Base-by-base conservation (phyloP, 2,113 vertebrate species). In the Phylloscopus whistleri region DNA sequence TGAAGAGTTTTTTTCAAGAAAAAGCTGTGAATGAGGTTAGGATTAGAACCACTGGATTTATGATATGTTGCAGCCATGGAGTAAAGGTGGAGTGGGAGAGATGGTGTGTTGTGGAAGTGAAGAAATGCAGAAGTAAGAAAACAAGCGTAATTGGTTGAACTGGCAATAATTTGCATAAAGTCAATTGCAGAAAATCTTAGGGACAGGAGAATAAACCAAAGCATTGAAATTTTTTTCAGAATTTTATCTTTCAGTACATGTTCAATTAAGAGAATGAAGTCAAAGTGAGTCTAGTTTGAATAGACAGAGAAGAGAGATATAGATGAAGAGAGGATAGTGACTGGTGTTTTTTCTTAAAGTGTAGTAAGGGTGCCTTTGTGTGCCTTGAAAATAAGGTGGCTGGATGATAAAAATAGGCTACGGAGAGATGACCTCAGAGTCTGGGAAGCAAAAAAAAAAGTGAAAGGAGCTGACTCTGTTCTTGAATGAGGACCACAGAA, bases 351-450 rank as follows among this genome's bases (percentile, higher is more conserved):
- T 85, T 67, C 30, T 67, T 60, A 9, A 84, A 93, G 67, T 0
- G 2, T 55, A 67, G 78, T 73, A 80, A 44, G 74, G 39, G 13
- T 77, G 70, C 31, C n/a, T 84, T 91, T 75, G 44, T 82, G 16
- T 93, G 77, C 78, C 21, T 76, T 85, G 84, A 59, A 70, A 68
- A 55, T 72, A 83, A 87, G 43, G 80, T 83, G 37, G 46, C 81
- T 91, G 80, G 49, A 28, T 76, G 70, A 75, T 95, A 94, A 95
- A 97, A 96, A 95, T 91, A 87, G 70, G 9, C 20, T 11, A 28
- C n/a, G 37, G 63, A 62, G 43, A 87, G 82, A 94, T 95, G 91
- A 95, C 75, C 74, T 91, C 87, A 94, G 87, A 95, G 94, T 95
- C 93, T 95, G 89, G 90, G 94, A 92, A 97, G 87, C 56, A 78